These are phyloP conservation scores for Drosophila subquinaria DNA, from an alignment of 2,888 invertebrate genomes.

Conservation along the genomic window DNA sequence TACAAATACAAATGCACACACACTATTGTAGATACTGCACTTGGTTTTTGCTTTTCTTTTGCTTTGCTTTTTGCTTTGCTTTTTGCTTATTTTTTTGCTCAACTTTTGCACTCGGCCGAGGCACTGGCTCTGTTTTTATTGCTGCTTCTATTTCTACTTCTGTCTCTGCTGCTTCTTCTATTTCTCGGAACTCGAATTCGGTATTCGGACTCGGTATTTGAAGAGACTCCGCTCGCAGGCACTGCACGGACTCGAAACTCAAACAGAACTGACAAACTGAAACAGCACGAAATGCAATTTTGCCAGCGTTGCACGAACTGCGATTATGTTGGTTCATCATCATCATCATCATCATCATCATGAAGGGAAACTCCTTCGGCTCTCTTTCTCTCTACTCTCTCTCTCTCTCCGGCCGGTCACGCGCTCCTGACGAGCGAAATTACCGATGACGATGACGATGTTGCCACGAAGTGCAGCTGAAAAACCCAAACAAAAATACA, in stretches of 20 bases:
- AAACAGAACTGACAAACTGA: constrained; percentile 76
- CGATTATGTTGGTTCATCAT: constrained; percentile 64
- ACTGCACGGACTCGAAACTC: constrained; percentile 81
- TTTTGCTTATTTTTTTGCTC: constrained; percentile 41
- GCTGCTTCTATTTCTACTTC: constrained; percentile 16
- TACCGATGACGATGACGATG: constrained; percentile 63
- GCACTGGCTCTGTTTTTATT: constrained; percentile 33
- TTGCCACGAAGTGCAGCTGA: constrained; percentile 54
- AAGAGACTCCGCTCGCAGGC: constrained; percentile 49
- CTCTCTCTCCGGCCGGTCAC: constrained; percentile 54
- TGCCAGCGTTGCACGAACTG: constrained; percentile 56
- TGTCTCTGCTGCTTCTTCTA: constrained; percentile 22
- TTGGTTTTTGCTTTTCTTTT: constrained; percentile 62
- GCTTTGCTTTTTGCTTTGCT: constrained; percentile 37
- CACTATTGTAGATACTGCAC: constrained; percentile 30
- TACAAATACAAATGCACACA: constrained; percentile 20
- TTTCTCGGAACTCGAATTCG: constrained; percentile 39
- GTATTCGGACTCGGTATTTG: constrained; percentile 48
- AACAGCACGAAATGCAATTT: constrained; percentile 64
- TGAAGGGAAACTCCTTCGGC: constrained; percentile 67
- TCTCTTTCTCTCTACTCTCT: constrained; percentile 21
- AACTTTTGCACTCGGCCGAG: constrained; percentile 53
- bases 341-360: constrained; percentile 54
- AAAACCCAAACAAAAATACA: constrained; percentile 21
- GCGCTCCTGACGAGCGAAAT: constrained; percentile 55